Percentiles rank a stretch among this genome's conserved stretches.
Conservation (phyloP, 2,888 invertebrate genomes). For the Coelopa pilipes region DNA sequence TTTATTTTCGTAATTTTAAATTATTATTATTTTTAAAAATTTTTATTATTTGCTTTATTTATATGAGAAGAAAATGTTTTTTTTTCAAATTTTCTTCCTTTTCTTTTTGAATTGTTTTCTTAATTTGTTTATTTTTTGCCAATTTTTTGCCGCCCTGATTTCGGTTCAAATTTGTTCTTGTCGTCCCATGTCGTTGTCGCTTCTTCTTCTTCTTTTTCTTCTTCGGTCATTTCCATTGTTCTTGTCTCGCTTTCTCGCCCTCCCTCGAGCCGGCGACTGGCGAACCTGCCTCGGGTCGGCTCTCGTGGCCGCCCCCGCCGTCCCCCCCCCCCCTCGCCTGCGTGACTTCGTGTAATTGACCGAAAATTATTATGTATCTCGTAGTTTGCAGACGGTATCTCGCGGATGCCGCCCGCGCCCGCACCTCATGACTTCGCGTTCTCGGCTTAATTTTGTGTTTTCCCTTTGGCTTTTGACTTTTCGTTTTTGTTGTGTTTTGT, state of each 20-base stretch:
- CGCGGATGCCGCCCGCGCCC: too few relatives aligned
- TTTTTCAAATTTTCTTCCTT: neutral
- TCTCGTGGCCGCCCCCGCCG: neutral
- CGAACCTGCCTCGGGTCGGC: neutral
- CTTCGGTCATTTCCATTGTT: neutral
- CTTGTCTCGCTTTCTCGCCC: neutral
- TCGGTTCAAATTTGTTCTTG: too few relatives aligned
- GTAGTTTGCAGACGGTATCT: neutral
- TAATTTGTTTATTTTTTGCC: too few relatives aligned
- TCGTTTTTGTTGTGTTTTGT: neutral
- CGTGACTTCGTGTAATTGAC: neutral
- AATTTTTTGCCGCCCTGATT: too few relatives aligned
- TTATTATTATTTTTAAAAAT: neutral
- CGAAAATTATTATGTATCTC: slow-evolving; percentile 13
- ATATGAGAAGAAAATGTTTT: neutral
- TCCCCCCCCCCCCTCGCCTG: neutral
- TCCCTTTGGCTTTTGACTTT: neutral
- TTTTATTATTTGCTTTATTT: neutral
- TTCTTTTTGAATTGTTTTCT: neutral
- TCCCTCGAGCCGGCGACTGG: neutral
- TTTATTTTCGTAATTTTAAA: neutral
- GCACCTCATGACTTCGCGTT: too few relatives aligned
- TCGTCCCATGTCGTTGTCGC: too few relatives aligned
- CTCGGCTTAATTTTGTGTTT: too few relatives aligned
- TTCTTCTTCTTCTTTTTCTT: too few relatives aligned